Conservation (phyloP, 2,888 invertebrate species). For the Odontocolon sp. region DNA sequence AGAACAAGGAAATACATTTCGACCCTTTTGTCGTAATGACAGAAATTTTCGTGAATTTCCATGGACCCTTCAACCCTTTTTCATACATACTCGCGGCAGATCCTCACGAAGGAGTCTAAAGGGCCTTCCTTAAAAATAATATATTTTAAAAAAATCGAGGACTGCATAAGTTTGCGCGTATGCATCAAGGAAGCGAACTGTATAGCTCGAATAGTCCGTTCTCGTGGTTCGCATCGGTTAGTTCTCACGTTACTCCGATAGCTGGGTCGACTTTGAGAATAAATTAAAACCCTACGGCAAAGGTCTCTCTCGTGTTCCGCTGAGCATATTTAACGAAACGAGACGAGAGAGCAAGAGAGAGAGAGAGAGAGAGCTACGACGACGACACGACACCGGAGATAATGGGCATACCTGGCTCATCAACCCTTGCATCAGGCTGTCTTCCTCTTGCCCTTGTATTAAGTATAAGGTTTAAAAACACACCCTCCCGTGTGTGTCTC, state of each 20-base stretch:
- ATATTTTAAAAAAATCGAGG: slow-evolving; percentile 11
- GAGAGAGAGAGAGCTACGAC: slow-evolving; percentile 24
- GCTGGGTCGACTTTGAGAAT: slow-evolving; percentile 72
- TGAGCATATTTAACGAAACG: slow-evolving; percentile 66
- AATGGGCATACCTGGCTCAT: slow-evolving; percentile 73
- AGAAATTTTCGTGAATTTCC: too few relatives aligned
- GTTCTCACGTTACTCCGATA: slow-evolving; percentile 76
- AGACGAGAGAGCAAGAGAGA: slow-evolving; percentile 60
- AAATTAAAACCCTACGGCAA: slow-evolving; percentile 70
- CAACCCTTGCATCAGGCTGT: slow-evolving; percentile 54
- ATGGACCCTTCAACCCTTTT: too few relatives aligned
- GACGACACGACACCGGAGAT: slow-evolving; percentile 68
- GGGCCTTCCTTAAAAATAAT: too few relatives aligned
- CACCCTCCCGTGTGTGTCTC: slow-evolving; percentile 64
- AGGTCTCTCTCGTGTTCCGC: slow-evolving; percentile 65
- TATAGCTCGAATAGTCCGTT: not conserved
- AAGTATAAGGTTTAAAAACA: slow-evolving; percentile 53
- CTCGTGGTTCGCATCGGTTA: not conserved
- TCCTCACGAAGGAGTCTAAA: too few relatives aligned
- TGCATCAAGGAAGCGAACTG: slow-evolving; percentile 3
- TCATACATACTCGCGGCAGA: too few relatives aligned
- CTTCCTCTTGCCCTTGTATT: slow-evolving; percentile 50
- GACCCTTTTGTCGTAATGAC: too few relatives aligned
- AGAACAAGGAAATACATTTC: too few relatives aligned
- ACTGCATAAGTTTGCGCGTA: not conserved